Conservation (phyloP, 2,888 invertebrate species). For the Crepidodera aurea region DNA sequence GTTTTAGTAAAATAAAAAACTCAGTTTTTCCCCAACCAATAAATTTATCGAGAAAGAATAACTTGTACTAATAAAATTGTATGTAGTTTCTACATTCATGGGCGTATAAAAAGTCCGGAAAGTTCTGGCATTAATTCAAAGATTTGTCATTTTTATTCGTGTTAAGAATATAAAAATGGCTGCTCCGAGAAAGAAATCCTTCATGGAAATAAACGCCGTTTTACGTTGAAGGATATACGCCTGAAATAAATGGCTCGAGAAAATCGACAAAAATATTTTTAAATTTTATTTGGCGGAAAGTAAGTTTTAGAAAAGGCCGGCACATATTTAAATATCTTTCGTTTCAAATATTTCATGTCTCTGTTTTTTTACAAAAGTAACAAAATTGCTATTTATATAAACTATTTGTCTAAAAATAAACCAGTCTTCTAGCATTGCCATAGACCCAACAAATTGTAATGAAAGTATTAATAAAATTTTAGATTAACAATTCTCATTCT, state of each 20-base stretch:
- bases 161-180: constrained; percentile 20
- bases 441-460: too few species aligned
- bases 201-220: constrained; percentile 9
- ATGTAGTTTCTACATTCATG: constrained; percentile 38
- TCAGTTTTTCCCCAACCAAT: too few species aligned
- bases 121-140: constrained; percentile 38
- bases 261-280: constrained; percentile 13
- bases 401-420: too few species aligned
- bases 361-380: too few species aligned
- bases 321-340: too few species aligned
- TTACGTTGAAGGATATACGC: constrained; percentile 6
- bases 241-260: constrained; percentile 11
- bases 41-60: background rate
- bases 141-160: constrained; percentile 42
- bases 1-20: too few species aligned
- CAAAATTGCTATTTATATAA: too few species aligned
- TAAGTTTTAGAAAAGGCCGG: background rate
- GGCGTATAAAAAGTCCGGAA: constrained; percentile 31
- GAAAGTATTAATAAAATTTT: too few species aligned
- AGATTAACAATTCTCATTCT: too few species aligned
- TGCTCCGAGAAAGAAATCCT: constrained; percentile 10
- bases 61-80: constrained; percentile 28
- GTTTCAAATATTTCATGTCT: too few species aligned
- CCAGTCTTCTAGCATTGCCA: too few species aligned
- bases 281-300: constrained; percentile 11